Percentiles rank a stretch among this genome's conserved stretches.
Evolutionary conservation across 2,113 vertebrate species (phyloP).

Genomic region (Scatophagus argus): DNA sequence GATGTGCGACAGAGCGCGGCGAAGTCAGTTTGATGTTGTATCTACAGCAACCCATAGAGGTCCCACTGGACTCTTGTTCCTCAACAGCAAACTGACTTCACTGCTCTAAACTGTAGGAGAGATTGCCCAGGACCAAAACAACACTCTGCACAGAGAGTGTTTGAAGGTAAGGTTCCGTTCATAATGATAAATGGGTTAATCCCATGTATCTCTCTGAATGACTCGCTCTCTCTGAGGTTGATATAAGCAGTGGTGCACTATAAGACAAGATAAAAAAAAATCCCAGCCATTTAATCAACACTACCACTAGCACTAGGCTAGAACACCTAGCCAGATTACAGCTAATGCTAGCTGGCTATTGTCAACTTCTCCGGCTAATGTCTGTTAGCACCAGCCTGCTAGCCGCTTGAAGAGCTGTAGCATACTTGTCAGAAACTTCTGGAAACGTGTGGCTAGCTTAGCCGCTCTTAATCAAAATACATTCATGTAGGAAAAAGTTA

Average conservation of each 20-base stretch:
- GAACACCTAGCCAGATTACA: slow-evolving; percentile 1
- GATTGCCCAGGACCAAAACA: slow-evolving; percentile 46
- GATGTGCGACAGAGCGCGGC: not conserved
- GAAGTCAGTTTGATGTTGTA: slow-evolving; percentile 50
- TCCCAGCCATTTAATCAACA: not conserved
- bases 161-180: slow-evolving; percentile 33
- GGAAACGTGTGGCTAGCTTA: slow-evolving; percentile 42
- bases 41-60: rapidly evolving
- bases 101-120: not conserved
- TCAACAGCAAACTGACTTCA: slow-evolving; percentile 47
- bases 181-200: not conserved
- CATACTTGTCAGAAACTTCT: slow-evolving; percentile 71
- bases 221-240: no score
- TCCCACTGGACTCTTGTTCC: rapidly evolving
- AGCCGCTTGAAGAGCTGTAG: slow-evolving; percentile 10
- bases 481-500: not conserved
- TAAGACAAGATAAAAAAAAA: no score
- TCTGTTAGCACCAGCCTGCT: slow-evolving; percentile 36
- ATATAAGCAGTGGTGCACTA: not conserved
- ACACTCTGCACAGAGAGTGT: not conserved
- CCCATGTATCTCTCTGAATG: not conserved
- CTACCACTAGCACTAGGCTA: not conserved
- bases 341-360: slow-evolving; percentile 53
- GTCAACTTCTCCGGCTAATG: slow-evolving; percentile 11
- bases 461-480: not conserved